Percentiles rank a stretch among this genome's conserved stretches.
These are phyloP conservation scores for Mormyrus iriodes DNA, from an alignment of 2,113 vertebrate species.

Conservation along the genomic window DNA sequence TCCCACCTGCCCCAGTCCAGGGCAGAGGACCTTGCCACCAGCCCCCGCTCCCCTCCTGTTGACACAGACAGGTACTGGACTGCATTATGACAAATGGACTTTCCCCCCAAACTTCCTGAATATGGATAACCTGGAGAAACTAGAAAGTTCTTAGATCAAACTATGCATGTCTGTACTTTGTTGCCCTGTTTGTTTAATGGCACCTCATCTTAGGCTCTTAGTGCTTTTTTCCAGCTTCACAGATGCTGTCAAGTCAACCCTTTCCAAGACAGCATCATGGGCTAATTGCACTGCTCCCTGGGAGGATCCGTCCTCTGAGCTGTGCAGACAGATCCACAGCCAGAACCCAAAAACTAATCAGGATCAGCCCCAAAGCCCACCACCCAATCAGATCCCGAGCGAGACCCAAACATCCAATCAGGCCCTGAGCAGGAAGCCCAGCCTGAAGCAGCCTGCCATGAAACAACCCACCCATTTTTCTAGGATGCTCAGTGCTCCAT, in stretches of 20 bases:
- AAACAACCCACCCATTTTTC: slow-evolving; percentile 38
- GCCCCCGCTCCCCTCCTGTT: slow-evolving; percentile 45
- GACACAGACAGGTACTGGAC: slow-evolving; percentile 53
- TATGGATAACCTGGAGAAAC: neutral
- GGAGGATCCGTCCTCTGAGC: slow-evolving; percentile 30
- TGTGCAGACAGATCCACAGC: neutral
- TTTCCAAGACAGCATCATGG: slow-evolving; percentile 40
- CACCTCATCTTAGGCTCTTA: neutral
- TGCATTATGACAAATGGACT: neutral
- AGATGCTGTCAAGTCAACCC: slow-evolving; percentile 27
- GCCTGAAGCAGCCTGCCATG: slow-evolving; percentile 31
- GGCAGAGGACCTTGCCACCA: slow-evolving; percentile 28
- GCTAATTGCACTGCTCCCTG: slow-evolving; percentile 43
- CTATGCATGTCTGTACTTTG: neutral
- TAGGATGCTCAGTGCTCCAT: neutral
- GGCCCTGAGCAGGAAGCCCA: slow-evolving; percentile 11
- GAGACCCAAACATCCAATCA: neutral
- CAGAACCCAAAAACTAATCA: neutral
- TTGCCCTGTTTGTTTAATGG: neutral
- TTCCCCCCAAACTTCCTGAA: no score
- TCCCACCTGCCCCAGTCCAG: slow-evolving; percentile 14
- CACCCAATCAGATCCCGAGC: neutral
- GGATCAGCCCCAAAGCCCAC: neutral
- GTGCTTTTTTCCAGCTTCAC: slow-evolving; percentile 25
- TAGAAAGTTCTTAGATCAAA: no score